Base-by-base conservation (phyloP, 1,140 invertebrate genomes). In the Solenopsis invicta region DNA sequence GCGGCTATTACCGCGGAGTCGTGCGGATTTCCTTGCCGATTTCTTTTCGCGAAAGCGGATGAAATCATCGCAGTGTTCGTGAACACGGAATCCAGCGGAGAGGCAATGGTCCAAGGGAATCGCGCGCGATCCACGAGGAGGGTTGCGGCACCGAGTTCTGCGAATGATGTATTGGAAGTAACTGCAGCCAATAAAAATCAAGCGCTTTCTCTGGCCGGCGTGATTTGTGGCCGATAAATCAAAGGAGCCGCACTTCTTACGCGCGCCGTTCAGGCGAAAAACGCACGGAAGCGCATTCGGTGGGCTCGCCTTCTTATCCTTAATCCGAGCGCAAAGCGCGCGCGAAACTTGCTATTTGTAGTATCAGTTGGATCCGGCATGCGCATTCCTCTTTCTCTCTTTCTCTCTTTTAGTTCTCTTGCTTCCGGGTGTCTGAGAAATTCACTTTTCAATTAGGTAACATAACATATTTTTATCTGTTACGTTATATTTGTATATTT, bases 151-250 rank as follows among this genome's bases (percentile, higher is more conserved):
- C 16, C 78, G 52, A 1, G 24, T 61, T 75, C 69, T 66, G 59
- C 90, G 90, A 87, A 91, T 91, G 89, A 91, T 91, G 87, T 89
- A 91, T 91, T 91, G 88, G 85, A 87, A 91, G 90, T 91, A 91
- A 91, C 90, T 87, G 87, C 61, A 82, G 87, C 88, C 90, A 92
- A 92, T 92, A 91, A 92, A 92, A 92, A 92, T 92, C 88, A 91
- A 90, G 88, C 90, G 78, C 64, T 88, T 90, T 92, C 86, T 90
- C 88, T 91, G 56, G 64, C 69, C 48, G 48, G 80, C 52, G 69
- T 92, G 91, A 92, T 91, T 92, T 92, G 90, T 91, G 90, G 88
- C 56, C 88, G 87, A 92, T 91, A 91, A 92, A 92, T 92, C 91
- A 91, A 90, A 90, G 76, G 41, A 69, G 66, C 67, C 45, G 86